A percentile compares a stretch with the other conserved stretches of the same genome.
Evolutionary conservation across 1,140 invertebrate genomes (phyloP).

Genomic region (Bombus confusus): DNA sequence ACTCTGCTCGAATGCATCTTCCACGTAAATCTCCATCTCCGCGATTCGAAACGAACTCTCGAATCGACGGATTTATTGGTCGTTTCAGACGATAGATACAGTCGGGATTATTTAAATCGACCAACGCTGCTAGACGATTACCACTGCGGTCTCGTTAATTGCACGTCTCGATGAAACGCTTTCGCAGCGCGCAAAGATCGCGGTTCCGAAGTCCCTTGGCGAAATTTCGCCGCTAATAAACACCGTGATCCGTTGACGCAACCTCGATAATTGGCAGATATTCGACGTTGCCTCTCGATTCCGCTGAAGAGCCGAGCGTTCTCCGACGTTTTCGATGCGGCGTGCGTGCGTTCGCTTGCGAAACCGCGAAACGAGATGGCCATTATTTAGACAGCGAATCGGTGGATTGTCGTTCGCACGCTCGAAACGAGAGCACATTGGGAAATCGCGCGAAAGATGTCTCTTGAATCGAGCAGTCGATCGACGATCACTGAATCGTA

Average conservation of each 20-base stretch:
- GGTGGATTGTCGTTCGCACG: background rate
- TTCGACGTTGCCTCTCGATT: constrained; percentile 4
- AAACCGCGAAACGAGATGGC: constrained; percentile 1
- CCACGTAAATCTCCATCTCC: background rate
- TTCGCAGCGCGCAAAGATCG: constrained; percentile 41
- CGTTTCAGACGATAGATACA: constrained; percentile 6
- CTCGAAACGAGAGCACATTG: background rate
- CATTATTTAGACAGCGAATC: background rate
- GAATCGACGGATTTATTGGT: background rate
- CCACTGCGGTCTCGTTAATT: constrained; percentile 60
- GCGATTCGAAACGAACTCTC: background rate
- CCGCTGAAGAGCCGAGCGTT: background rate
- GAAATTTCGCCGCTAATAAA: constrained; percentile 57
- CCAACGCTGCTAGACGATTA: constrained; percentile 51
- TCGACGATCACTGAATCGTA: no score
- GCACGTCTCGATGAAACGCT: constrained; percentile 38
- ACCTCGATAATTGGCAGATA: constrained; percentile 56
- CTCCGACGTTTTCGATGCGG: constrained; percentile 20
- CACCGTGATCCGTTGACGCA: constrained; percentile 13
- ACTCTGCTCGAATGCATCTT: background rate
- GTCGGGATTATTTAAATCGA: constrained; percentile 59
- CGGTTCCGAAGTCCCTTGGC: constrained; percentile 15
- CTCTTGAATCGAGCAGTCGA: background rate
- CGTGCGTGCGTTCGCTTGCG: constrained; percentile 1
- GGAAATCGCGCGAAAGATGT: background rate